Evolutionary conservation across 2,113 vertebrate species (phyloP).

Genomic region (Antigone vipio): DNA sequence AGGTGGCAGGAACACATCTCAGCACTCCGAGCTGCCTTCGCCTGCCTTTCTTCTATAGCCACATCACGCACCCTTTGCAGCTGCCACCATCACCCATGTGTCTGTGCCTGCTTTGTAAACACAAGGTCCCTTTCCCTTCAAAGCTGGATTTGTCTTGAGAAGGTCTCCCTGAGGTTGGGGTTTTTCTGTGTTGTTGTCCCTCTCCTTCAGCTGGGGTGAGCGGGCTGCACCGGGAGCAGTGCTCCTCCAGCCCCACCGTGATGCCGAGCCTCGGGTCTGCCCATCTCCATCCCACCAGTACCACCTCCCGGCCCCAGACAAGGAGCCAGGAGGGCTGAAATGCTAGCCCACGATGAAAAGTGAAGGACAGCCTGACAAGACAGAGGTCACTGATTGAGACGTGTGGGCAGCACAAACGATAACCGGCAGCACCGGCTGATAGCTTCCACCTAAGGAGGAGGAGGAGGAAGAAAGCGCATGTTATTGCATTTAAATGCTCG

Average conservation of each 20-base stretch:
- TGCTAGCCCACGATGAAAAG: accelerated
- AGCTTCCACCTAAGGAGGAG: neutral
- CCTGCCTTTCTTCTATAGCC: neutral
- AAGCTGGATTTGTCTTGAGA: neutral
- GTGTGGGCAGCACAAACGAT: neutral
- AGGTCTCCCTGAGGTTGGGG: neutral
- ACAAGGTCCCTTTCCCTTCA: neutral
- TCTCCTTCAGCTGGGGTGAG: neutral
- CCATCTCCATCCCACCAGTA: neutral
- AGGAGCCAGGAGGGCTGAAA: neutral
- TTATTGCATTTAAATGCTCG: neutral
- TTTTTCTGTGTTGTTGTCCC: neutral
- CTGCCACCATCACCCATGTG: neutral
- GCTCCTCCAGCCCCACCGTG: neutral
- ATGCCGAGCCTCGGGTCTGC: accelerated
- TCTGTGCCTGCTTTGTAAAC: neutral
- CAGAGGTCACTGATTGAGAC: neutral
- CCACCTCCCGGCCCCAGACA: no score
- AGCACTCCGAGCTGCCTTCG: neutral
- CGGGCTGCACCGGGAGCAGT: accelerated
- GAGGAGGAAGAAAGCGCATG: neutral
- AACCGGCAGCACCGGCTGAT: neutral
- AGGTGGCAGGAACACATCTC: neutral
- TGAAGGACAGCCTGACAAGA: neutral
- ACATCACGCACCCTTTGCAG: neutral